Percentiles rank a stretch among this genome's conserved stretches.
These are phyloP conservation scores for Ophioninae sp. DNA, from an alignment of 2,888 invertebrate genomes.

Conservation along the genomic window DNA sequence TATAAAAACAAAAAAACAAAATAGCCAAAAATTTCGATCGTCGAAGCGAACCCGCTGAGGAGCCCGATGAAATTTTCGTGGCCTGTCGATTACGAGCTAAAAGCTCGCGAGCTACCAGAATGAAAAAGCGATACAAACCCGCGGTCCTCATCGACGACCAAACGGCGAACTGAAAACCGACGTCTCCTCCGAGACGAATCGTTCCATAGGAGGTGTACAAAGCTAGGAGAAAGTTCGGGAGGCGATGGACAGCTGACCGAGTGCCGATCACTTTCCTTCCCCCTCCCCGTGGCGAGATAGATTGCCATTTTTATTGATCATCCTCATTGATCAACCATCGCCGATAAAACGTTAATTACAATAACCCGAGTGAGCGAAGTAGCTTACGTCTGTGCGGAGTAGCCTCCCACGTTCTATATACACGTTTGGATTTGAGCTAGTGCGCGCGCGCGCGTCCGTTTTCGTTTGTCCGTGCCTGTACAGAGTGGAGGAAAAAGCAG, in stretches of 20 bases:
- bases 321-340: not conserved
- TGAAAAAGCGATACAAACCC: constrained; percentile 19
- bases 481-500: constrained; percentile 44
- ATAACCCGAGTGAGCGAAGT: too few species aligned
- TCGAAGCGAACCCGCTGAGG: not conserved
- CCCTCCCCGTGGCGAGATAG: constrained; percentile 5
- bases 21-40: too few species aligned
- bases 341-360: constrained; percentile 7
- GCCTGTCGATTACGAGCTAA: not conserved
- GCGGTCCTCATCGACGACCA: not conserved
- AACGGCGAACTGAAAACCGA: not conserved
- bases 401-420: constrained; percentile 9
- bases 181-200: not conserved
- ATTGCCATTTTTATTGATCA: constrained; percentile 18
- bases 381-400: not conserved
- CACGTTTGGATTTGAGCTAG: not conserved
- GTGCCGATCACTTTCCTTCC: not conserved
- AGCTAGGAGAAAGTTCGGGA: not conserved
- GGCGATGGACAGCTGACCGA: constrained; percentile 61
- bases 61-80: constrained; percentile 12
- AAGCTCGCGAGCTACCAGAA: constrained; percentile 9
- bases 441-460: not conserved
- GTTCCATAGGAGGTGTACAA: not conserved
- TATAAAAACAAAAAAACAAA: constrained; percentile 2
- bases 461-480: constrained; percentile 23